Percentiles rank a stretch among this genome's conserved stretches.
phyloP scores from a whole-genome alignment of 2,888 invertebrate species.

The Pyrrhosoma nymphula region DNA sequence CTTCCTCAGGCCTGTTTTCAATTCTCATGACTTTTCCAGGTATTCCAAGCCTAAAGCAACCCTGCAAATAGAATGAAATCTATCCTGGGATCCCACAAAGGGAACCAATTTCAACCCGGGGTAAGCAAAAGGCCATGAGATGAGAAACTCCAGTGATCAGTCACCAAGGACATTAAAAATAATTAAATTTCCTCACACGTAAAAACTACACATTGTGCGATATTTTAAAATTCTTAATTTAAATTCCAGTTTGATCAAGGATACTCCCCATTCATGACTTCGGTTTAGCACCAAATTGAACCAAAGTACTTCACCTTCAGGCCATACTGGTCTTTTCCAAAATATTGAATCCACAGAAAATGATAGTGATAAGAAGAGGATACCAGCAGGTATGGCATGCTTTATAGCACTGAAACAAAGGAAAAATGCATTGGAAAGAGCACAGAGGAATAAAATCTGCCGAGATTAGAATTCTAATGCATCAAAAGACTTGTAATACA shows the following conservation, averaged over 20 bases:
- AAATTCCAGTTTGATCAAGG: conserved; percentile 80
- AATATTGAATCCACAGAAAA: conserved; percentile 93
- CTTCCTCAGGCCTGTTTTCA: too few species aligned
- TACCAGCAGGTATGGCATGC: conserved; percentile 86
- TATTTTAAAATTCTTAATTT: too few species aligned
- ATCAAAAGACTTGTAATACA: background rate
- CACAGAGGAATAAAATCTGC: background rate
- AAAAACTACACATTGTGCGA: too few species aligned
- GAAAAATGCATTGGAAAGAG: conserved; percentile 42
- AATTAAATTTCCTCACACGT: too few species aligned
- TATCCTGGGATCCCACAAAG: too few species aligned
- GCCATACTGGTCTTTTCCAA: conserved; percentile 95
- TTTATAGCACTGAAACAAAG: conserved; percentile 83
- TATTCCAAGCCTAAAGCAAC: too few species aligned
- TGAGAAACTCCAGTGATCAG: too few species aligned
- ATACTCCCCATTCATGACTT: conserved; percentile 98
- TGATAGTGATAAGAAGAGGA: conserved; percentile 85
- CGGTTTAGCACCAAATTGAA: conserved; percentile 97
- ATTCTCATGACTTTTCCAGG: too few species aligned
- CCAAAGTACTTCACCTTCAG: conserved; percentile 98
- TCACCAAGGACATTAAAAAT: too few species aligned
- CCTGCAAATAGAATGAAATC: too few species aligned
- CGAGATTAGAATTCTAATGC: background rate
- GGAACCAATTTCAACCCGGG: too few species aligned
- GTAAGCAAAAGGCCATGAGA: too few species aligned